These are phyloP conservation scores for Zalophus californianus DNA, from an alignment of 2,797 vertebrate genomes.

Conservation along the genomic window DNA sequence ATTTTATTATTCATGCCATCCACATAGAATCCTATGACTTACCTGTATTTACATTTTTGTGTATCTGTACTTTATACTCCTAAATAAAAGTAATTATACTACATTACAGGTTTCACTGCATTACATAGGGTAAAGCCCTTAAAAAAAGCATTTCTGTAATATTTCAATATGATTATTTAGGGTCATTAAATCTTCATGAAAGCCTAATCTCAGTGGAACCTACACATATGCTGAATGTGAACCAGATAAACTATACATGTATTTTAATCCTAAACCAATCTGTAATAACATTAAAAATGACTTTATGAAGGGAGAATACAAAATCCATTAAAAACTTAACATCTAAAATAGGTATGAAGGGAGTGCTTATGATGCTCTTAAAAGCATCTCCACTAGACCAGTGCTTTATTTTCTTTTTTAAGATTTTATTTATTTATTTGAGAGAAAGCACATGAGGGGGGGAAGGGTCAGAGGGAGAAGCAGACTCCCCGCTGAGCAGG, in stretches of 20 bases:
- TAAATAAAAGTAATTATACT: not conserved
- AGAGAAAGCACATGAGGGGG: no score
- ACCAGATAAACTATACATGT: slow-evolving; percentile 46
- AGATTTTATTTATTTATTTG: no score
- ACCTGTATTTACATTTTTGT: slow-evolving; percentile 37
- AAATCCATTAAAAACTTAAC: slow-evolving; percentile 46
- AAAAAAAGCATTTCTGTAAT: slow-evolving; percentile 52
- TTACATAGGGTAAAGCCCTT: not conserved
- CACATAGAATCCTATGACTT: slow-evolving; percentile 32
- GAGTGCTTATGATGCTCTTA: not conserved
- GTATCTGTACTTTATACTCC: not conserved
- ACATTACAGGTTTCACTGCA: slow-evolving; percentile 1
- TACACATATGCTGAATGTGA: slow-evolving; percentile 34
- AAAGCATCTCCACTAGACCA: slow-evolving; percentile 42
- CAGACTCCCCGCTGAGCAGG: no score
- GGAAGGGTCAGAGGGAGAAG: no score
- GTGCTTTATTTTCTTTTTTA: not conserved
- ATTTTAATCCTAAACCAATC: slow-evolving; percentile 57
- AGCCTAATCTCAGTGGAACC: not conserved
- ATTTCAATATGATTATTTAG: slow-evolving; percentile 63
- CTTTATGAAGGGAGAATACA: slow-evolving; percentile 52
- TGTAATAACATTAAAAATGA: slow-evolving; percentile 30
- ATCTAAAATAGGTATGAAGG: slow-evolving; percentile 32
- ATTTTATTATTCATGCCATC: slow-evolving; percentile 49
- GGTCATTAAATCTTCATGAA: slow-evolving; percentile 59